phyloP scores from a whole-genome alignment of 2,888 invertebrate genomes.

The Asteroscopus sphinx region DNA sequence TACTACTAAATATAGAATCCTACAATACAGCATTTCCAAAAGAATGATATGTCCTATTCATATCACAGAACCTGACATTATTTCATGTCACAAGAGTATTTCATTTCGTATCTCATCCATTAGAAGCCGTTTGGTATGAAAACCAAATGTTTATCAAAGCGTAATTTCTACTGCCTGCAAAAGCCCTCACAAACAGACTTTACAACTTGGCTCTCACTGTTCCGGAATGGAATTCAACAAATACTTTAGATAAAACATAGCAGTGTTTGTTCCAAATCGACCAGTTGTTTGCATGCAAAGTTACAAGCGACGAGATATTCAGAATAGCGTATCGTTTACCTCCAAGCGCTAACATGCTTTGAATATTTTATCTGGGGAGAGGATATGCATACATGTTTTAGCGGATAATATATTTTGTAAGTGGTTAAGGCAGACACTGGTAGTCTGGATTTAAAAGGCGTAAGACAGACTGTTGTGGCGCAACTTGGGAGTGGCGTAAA shows the following conservation, averaged over 20 bases:
- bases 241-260: constrained; percentile 8
- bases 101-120: constrained; percentile 45
- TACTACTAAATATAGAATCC: too few species aligned
- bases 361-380: constrained; percentile 47
- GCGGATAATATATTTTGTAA: constrained; percentile 23
- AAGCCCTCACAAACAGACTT: constrained; percentile 23
- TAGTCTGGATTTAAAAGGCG: too few species aligned
- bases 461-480: too few species aligned
- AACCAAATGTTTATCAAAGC: constrained; percentile 46
- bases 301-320: constrained; percentile 34
- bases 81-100: constrained; percentile 32
- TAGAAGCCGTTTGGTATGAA: constrained; percentile 26
- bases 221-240: constrained; percentile 34
- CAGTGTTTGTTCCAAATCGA: constrained; percentile 33
- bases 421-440: constrained; percentile 4
- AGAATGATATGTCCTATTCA: not conserved
- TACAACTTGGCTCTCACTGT: constrained; percentile 34
- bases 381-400: constrained; percentile 43
- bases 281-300: constrained; percentile 35
- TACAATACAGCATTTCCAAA: too few species aligned
- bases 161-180: constrained; percentile 30
- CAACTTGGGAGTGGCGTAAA: too few species aligned
- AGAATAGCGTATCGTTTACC: constrained; percentile 35
- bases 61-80: constrained; percentile 17
- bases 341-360: constrained; percentile 23